These are phyloP conservation scores for Teleogryllus oceanicus DNA, from an alignment of 2,888 invertebrate species.

Conservation along the genomic window DNA sequence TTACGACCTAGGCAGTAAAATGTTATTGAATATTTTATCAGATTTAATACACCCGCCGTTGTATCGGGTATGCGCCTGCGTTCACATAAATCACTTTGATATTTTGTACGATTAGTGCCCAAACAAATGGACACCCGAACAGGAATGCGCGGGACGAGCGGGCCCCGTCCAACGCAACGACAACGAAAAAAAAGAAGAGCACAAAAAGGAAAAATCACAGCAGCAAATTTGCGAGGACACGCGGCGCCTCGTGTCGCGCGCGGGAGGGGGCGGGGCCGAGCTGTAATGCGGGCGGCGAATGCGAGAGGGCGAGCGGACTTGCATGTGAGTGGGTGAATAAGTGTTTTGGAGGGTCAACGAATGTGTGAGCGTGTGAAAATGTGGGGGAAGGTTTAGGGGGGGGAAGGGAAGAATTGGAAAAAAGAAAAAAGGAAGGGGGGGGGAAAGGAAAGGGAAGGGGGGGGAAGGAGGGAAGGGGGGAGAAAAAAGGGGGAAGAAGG, in stretches of 20 bases:
- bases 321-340: too few relatives aligned
- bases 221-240: not conserved
- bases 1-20: slow-evolving; percentile 2
- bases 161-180: not conserved
- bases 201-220: not conserved
- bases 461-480: too few relatives aligned
- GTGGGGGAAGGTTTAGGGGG: too few relatives aligned
- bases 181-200: not conserved
- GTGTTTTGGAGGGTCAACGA: too few relatives aligned
- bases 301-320: not conserved
- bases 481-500: too few relatives aligned
- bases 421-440: too few relatives aligned
- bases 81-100: not conserved
- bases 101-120: not conserved
- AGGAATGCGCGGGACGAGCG: not conserved
- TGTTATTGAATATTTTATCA: slow-evolving; percentile 18
- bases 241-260: not conserved
- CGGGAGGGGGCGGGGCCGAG: not conserved
- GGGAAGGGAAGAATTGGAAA: too few relatives aligned
- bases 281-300: not conserved
- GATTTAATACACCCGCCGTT: not conserved
- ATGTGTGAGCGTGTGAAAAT: too few relatives aligned
- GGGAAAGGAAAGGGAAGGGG: too few relatives aligned
- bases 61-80: not conserved
- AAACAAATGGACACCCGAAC: slow-evolving; percentile 18